Evolutionary conservation across 2,113 vertebrate genomes (phyloP).

Genomic region (Hiodon alosoides): DNA sequence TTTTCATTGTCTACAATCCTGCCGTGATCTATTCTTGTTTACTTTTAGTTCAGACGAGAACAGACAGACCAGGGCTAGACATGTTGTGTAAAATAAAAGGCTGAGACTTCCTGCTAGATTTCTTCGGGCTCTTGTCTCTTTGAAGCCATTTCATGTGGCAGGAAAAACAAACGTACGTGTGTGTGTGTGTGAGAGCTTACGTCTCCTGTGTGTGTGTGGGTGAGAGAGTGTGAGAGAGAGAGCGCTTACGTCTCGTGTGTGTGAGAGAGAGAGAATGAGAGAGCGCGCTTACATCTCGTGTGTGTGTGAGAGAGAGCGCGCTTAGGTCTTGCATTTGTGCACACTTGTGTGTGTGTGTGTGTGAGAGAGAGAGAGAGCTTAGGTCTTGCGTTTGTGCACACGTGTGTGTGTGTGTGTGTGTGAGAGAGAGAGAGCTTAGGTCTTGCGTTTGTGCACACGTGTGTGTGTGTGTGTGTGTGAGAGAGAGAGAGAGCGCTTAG

Average conservation of each 20-base stretch:
- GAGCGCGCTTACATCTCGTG: neutral
- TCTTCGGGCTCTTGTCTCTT: too few species aligned
- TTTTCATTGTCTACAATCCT: neutral
- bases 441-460: neutral
- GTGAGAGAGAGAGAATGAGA: neutral
- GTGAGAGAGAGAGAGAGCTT: neutral
- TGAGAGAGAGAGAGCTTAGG: neutral
- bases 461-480: neutral
- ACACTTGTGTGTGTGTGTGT: neutral
- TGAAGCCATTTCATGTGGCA: neutral
- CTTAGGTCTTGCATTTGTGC: neutral
- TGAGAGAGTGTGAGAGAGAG: neutral
- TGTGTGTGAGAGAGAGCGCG: neutral
- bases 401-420: neutral
- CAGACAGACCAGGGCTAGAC: neutral
- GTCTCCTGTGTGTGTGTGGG: neutral
- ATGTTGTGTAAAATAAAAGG: neutral
- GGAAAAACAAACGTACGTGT: neutral
- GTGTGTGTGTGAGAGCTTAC: neutral
- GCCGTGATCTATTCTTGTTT: neutral
- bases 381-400: neutral
- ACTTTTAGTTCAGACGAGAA: neutral
- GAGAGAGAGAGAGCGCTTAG: neutral
- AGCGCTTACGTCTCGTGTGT: neutral
- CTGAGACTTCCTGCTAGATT: neutral